A percentile compares a stretch with the other conserved stretches of the same genome.
phyloP scores from a whole-genome alignment of 2,113 vertebrate species.

The Neofelis nebulosa region DNA sequence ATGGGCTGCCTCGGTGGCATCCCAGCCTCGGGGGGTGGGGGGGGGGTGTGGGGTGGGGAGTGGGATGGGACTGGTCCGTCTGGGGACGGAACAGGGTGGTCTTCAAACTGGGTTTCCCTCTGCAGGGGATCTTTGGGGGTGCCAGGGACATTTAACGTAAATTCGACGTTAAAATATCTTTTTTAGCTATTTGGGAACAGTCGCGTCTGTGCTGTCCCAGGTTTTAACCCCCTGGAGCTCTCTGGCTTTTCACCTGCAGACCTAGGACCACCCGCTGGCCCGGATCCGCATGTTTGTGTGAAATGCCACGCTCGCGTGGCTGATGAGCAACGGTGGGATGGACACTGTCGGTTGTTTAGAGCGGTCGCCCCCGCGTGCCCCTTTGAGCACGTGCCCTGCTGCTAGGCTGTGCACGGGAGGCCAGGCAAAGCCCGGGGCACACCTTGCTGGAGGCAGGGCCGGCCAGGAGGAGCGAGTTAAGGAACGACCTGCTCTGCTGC shows the following conservation, averaged over 20 bases:
- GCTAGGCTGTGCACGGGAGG: too few species aligned
- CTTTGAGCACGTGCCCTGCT: rapidly evolving
- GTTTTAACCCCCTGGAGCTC: not conserved
- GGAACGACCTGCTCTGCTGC: rapidly evolving
- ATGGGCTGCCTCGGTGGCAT: rapidly evolving
- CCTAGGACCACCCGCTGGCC: not conserved
- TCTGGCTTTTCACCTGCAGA: too few species aligned
- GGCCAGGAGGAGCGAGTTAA: rapidly evolving
- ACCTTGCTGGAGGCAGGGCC: rapidly evolving
- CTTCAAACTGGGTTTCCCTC: not conserved
- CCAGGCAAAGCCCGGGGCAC: rapidly evolving
- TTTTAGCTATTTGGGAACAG: not conserved
- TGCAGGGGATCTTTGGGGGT: not conserved
- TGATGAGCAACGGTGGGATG: not conserved
- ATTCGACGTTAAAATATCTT: not conserved
- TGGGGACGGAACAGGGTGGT: not conserved
- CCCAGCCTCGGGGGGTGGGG: not conserved
- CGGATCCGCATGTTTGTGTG: not conserved
- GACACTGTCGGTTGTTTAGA: rapidly evolving
- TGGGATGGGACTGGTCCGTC: not conserved
- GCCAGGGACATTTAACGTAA: not conserved
- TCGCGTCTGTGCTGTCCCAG: not conserved
- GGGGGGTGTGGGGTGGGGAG: too few species aligned
- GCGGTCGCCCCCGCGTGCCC: not conserved
- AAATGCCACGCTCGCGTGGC: rapidly evolving